Evolutionary conservation across 2,113 vertebrate genomes (phyloP), one percentile per base, ranked within the genome.

Genomic region (Tychaedon coryphoeus): DNA sequence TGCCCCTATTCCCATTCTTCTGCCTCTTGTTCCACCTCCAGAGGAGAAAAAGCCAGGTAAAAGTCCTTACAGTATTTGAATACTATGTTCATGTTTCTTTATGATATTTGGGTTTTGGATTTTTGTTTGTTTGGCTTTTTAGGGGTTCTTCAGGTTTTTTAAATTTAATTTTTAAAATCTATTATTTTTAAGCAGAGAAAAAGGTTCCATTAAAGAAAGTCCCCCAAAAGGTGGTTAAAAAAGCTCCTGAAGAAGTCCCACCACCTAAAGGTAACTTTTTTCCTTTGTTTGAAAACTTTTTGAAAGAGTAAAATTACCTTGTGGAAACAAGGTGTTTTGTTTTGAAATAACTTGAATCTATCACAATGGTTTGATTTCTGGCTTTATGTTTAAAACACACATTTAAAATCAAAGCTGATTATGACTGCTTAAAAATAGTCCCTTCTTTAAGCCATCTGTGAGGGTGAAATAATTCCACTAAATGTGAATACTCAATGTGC

Each of bases 1-100:
- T 20, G 96, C 76, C 66, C 88, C 83, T 92, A 97, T 96, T 96
- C 94, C 96, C 92, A 97, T 98, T 60, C 97, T 97, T 93, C 92
- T 98, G 48, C 95, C 97, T 93, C 78, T 97, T 82, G 87, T 97
- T 91, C 58, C 80, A 92, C 94, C 96, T 67, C 97, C 97, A 88
- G 98, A 97, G 74, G 73, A 98, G 97, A 98, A 98, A 84, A 98
- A 98, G 76, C 94, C 97, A 88, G 96, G 88, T 94, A 98, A 97
- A 91, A 92, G 60, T 81, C 24, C 69, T 58, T 88, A 45, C 45
- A 73, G 15, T 90, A 34, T 72, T 60, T 88, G 31, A 19, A 42
- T 11, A 67, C 3, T 23, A 11, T 62, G 15, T 58, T 28, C 7
- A 25, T 48, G 5, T 79, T 82, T 66, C 3, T 1, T 67, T 78